A percentile compares a stretch with the other conserved stretches of the same genome.
Evolutionary conservation across 2,888 invertebrate species (phyloP).

Genomic region (Alentia gelatinosa): DNA sequence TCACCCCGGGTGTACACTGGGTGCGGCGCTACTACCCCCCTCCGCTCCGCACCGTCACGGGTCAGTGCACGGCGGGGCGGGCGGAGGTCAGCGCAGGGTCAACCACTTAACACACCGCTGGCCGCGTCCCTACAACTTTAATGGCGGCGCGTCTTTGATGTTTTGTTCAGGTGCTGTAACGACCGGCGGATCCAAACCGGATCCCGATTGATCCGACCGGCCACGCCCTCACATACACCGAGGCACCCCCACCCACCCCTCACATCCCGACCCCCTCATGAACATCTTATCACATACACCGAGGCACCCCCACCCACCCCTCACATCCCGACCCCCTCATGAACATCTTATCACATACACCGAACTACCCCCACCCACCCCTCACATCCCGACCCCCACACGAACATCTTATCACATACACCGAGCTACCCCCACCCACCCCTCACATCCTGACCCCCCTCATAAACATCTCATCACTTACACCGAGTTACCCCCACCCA

Average conservation of each 20-base stretch:
- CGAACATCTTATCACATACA: background rate
- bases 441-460: background rate
- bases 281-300: background rate
- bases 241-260: background rate
- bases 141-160: constrained; percentile 14
- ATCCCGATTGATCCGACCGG: background rate
- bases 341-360: background rate
- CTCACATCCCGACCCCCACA: background rate
- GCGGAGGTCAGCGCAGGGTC: constrained; percentile 4
- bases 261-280: background rate
- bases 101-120: constrained; percentile 22
- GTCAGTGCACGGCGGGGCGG: background rate
- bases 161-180: constrained; percentile 16
- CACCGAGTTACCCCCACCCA: too few relatives aligned
- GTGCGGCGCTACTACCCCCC: background rate
- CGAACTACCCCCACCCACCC: background rate
- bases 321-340: background rate
- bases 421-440: background rate
- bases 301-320: background rate
- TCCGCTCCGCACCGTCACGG: background rate
- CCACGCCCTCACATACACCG: background rate
- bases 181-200: background rate
- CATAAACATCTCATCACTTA: too few relatives aligned
- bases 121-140: background rate
- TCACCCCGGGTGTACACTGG: background rate